Evolutionary conservation across 2,888 invertebrate species (phyloP).

Genomic region (Cetonia aurata): DNA sequence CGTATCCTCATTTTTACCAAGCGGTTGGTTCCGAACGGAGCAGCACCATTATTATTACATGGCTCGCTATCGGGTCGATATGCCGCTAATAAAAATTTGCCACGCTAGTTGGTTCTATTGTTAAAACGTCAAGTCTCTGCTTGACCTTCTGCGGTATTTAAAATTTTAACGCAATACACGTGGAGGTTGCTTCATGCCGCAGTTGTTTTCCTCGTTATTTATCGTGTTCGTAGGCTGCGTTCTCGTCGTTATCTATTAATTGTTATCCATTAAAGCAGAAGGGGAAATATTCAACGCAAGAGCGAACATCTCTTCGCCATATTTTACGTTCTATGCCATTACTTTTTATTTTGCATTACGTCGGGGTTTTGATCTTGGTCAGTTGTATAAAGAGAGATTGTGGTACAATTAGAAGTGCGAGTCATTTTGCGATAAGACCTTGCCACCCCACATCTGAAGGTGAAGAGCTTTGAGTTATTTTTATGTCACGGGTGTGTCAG

Average conservation of each 20-base stretch:
- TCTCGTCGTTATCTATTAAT: slow-evolving; percentile 25
- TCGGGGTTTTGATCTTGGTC: too few relatives aligned
- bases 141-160: slow-evolving; percentile 48
- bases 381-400: too few relatives aligned
- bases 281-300: neutral
- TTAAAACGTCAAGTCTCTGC: slow-evolving; percentile 32
- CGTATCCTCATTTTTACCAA: slow-evolving; percentile 38
- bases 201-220: slow-evolving; percentile 28
- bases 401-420: too few relatives aligned
- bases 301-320: too few relatives aligned
- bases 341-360: too few relatives aligned
- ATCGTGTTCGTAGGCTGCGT: slow-evolving; percentile 3
- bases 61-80: slow-evolving; percentile 32
- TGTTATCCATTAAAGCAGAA: slow-evolving; percentile 12
- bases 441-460: too few relatives aligned
- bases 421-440: too few relatives aligned
- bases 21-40: slow-evolving; percentile 24
- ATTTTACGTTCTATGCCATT: too few relatives aligned
- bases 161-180: slow-evolving; percentile 47
- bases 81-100: slow-evolving; percentile 37
- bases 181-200: slow-evolving; percentile 39
- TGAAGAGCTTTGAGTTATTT: too few relatives aligned
- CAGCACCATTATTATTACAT: slow-evolving; percentile 24
- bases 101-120: slow-evolving; percentile 36
- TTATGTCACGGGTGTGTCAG: too few relatives aligned